Base-by-base conservation (phyloP, 2,888 invertebrate species). In the Cataglyphis cursor region DNA sequence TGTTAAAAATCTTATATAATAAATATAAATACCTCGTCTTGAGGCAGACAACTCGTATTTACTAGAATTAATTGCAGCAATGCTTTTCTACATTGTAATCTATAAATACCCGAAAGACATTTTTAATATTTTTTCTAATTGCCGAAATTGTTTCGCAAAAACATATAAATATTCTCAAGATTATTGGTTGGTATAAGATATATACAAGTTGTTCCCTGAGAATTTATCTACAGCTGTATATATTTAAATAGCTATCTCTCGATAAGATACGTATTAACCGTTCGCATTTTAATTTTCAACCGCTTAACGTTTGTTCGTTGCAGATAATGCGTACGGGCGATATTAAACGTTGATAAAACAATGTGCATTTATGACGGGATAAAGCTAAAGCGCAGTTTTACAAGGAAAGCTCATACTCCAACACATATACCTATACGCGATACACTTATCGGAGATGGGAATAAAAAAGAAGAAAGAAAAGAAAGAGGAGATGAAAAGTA, bases 361-460 rank as follows among this genome's bases (percentile, higher is more conserved):
- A 70, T 41, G 57, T 68, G 70, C 44, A 70, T 70, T 70, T 78
- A 70, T 31, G 57, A 57, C 10, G 3, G 18, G 57, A 78, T 78
- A 31, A 44, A 68, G 70, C 31, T 21, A 54, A 59, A 59, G 76
- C 57, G 41, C 21, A 68, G 57, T 59, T 78, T 70, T 78, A 44
- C 70, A 78, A 78, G 70, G 31, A 78, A 70, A 70, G 57, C 70
- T 78, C 41, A 35, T 78, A 44, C 76, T 66, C 15, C 31, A 31
- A 31, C 28, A 57, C 54, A 21, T 41, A 28, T 54, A 41, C 12
- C 38, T 54, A 41, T 12, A 41, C 4, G 65, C 66, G 51, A 64
- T 65, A 41, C 28, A 66, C 12, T 75, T 38, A 51, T 12, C 24
- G 44, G 31, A 4, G 57, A 31, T 15, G 18, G 24, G 24, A 51